These are phyloP conservation scores for Gnathonemus longibarbis DNA, from an alignment of 2,113 vertebrate genomes.

Conservation along the genomic window DNA sequence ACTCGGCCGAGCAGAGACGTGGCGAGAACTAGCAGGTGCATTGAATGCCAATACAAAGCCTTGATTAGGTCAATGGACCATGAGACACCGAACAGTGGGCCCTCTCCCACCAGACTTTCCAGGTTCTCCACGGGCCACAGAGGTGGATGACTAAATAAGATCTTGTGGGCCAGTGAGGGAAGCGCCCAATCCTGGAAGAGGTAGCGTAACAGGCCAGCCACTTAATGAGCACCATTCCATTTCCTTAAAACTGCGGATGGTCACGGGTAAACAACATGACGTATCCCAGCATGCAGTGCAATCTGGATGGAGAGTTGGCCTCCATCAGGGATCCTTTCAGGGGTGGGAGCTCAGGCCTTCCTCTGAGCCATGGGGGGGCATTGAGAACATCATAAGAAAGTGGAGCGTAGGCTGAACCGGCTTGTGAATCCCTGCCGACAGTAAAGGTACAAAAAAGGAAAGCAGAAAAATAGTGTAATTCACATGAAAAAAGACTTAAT, in stretches of 20 bases:
- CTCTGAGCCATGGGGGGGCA: background rate
- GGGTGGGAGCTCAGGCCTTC: background rate
- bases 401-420: background rate
- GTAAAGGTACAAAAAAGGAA: background rate
- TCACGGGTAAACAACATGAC: background rate
- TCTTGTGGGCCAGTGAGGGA: background rate
- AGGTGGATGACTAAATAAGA: background rate
- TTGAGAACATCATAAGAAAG: background rate
- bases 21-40: background rate
- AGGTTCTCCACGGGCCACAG: background rate
- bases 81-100: constrained; percentile 33
- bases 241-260: background rate
- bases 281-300: background rate
- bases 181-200: background rate
- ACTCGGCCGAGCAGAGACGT: background rate
- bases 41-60: constrained; percentile 2
- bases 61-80: constrained; percentile 37
- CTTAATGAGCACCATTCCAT: background rate
- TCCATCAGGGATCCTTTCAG: background rate
- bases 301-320: background rate
- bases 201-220: background rate
- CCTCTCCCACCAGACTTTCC: background rate
- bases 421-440: background rate
- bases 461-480: background rate
- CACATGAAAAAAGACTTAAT: background rate